phyloP scores from a whole-genome alignment of 2,113 vertebrate genomes.

The Planiliza haematocheilus region DNA sequence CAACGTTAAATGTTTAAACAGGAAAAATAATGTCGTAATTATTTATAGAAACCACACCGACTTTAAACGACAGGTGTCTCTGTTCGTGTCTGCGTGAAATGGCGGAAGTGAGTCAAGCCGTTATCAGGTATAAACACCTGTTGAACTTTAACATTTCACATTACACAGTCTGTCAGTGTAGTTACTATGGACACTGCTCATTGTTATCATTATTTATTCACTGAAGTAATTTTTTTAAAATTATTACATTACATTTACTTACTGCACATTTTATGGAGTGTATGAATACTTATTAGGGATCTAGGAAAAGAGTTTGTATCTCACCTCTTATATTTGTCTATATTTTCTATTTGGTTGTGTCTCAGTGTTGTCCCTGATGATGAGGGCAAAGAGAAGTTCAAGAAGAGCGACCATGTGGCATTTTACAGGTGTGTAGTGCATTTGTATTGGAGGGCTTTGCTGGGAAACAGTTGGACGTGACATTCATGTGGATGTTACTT shows the following conservation, averaged over 20 bases:
- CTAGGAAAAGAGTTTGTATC: neutral
- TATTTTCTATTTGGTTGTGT: neutral
- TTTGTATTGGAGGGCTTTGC: too few species aligned
- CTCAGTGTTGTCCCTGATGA: slow-evolving; percentile 64
- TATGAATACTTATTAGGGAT: too few species aligned
- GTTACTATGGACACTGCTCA: neutral
- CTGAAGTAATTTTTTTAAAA: too few species aligned
- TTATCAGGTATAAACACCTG: slow-evolving; percentile 26
- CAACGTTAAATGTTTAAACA: neutral
- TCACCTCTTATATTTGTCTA: neutral
- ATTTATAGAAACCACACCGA: neutral
- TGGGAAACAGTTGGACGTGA: too few species aligned
- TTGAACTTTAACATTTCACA: slow-evolving; percentile 28
- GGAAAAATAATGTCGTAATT: neutral
- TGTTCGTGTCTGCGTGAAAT: slow-evolving; percentile 12
- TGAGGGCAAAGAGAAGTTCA: slow-evolving; percentile 71
- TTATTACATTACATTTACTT: too few species aligned
- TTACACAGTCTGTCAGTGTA: neutral
- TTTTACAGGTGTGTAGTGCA: slow-evolving; percentile 78
- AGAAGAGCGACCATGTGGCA: slow-evolving; percentile 74
- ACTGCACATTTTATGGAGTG: too few species aligned
- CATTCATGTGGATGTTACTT: too few species aligned
- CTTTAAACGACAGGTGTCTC: slow-evolving; percentile 1
- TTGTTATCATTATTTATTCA: too few species aligned
- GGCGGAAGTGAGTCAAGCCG: slow-evolving; percentile 20